A percentile compares a stretch with the other conserved stretches of the same genome.
Conservation (phyloP, 23 tunicate species). For the Ascidia mentula region DNA sequence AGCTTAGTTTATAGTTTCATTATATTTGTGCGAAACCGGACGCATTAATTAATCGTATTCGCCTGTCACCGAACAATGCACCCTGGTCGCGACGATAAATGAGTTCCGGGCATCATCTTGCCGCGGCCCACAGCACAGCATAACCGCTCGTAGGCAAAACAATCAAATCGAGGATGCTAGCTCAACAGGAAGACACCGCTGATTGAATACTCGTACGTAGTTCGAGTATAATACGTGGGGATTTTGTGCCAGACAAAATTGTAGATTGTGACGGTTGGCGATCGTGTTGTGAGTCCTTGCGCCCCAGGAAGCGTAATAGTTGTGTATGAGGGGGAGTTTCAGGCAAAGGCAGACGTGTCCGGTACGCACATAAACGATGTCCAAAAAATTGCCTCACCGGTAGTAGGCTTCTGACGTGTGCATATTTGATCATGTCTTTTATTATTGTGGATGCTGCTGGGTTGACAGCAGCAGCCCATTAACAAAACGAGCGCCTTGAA, state of each 20-base stretch:
- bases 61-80: neutral
- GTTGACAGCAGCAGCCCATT: no score
- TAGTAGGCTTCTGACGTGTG: neutral
- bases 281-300: neutral
- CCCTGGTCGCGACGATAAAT: neutral
- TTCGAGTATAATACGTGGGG: constrained; percentile 1
- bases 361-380: neutral
- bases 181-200: neutral
- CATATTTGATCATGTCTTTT: neutral
- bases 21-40: neutral
- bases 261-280: neutral
- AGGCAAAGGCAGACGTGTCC: neutral
- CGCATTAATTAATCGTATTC: neutral
- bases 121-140: neutral
- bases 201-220: neutral
- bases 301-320: neutral
- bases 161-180: neutral
- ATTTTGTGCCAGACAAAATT: neutral
- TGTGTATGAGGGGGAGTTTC: neutral
- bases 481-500: no score
- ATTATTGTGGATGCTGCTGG: neutral
- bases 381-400: neutral
- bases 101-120: neutral
- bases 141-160: neutral
- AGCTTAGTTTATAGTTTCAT: neutral